Percentiles rank a stretch among this genome's conserved stretches.
These are phyloP conservation scores for Matsumurasca onukii DNA, from an alignment of 1,140 invertebrate genomes.

Conservation along the genomic window DNA sequence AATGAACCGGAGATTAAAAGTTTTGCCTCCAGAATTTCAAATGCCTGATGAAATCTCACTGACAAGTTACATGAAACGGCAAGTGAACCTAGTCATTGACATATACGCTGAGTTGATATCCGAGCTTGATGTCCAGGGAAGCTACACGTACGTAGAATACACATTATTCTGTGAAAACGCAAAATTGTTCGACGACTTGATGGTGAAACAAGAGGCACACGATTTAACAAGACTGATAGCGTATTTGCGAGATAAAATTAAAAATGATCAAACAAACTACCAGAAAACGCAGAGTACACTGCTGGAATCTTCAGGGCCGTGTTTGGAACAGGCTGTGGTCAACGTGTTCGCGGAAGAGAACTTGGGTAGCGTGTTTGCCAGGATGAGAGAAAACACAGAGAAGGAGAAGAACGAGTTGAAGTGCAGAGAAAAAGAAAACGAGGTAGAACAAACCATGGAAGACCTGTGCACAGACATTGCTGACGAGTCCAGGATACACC, in stretches of 20 bases:
- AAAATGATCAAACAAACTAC: neutral
- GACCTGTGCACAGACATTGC: neutral
- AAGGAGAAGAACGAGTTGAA: neutral
- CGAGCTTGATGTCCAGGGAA: neutral
- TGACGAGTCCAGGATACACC: neutral
- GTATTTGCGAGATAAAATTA: neutral
- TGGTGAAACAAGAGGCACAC: neutral
- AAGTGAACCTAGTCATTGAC: neutral
- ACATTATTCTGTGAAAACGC: neutral
- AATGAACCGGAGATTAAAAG: neutral
- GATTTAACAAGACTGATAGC: too few species aligned
- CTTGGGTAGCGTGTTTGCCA: neutral
- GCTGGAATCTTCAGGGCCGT: neutral
- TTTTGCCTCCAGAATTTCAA: neutral
- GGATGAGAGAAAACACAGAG: too few species aligned
- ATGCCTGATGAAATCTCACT: neutral
- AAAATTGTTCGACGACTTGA: neutral
- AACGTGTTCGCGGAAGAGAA: neutral
- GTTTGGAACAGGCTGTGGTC: neutral
- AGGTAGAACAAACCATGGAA: neutral
- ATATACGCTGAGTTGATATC: neutral
- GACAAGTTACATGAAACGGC: neutral
- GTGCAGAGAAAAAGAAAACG: neutral
- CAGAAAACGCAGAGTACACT: neutral
- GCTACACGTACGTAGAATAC: neutral